Percentiles rank a stretch among this genome's conserved stretches.
These are phyloP conservation scores for Tenthredo notha DNA, from an alignment of 2,888 invertebrate species.

Conservation along the genomic window DNA sequence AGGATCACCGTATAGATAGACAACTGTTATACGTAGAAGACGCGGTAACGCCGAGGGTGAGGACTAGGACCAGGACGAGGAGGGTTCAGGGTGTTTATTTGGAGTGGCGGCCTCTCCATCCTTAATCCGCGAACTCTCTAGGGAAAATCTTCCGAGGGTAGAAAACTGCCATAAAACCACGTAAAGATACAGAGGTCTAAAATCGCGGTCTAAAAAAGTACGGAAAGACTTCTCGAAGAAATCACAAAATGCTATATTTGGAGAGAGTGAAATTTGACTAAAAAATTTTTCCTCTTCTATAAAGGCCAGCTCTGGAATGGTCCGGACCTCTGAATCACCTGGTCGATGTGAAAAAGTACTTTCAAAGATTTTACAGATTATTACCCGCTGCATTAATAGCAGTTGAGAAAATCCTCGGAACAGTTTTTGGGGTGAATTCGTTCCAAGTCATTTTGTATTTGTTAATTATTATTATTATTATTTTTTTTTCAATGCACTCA, in stretches of 20 bases:
- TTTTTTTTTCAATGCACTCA: not conserved
- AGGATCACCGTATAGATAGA: conserved; percentile 39
- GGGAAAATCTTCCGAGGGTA: conserved; percentile 68
- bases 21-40: conserved; percentile 27
- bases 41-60: conserved; percentile 41
- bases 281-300: not conserved
- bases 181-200: conserved; percentile 31
- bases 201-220: conserved; percentile 20
- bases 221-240: not conserved
- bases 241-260: not conserved
- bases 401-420: not conserved
- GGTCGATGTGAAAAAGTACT: not conserved
- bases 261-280: not conserved
- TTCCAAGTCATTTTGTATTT: not conserved
- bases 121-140: conserved; percentile 73
- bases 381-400: not conserved
- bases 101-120: conserved; percentile 74
- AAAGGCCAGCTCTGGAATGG: not conserved
- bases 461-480: not conserved
- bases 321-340: not conserved
- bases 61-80: conserved; percentile 27
- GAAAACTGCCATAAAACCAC: conserved; percentile 67
- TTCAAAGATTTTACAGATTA: not conserved
- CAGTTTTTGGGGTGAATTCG: not conserved
- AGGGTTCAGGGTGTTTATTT: conserved; percentile 73